A percentile compares a stretch with the other conserved stretches of the same genome.
phyloP scores from a whole-genome alignment of 2,888 invertebrate species.

The Notodonta dromedarius region DNA sequence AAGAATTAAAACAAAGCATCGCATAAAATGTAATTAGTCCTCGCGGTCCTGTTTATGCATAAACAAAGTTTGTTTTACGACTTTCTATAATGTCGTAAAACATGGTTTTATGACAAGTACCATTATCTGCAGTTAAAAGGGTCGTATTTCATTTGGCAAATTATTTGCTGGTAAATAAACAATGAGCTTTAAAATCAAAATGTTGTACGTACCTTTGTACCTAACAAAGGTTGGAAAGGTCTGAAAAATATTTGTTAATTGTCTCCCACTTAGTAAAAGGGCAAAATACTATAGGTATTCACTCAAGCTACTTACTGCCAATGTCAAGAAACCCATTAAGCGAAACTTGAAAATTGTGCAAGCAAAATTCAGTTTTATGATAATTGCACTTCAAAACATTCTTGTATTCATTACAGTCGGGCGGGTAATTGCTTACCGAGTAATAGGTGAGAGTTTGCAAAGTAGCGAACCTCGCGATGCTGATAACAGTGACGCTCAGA shows the following conservation, averaged over 20 bases:
- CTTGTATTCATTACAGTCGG: conserved; percentile 38
- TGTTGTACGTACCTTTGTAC: neutral
- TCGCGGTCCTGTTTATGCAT: conserved; percentile 26
- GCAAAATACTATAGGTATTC: too few relatives aligned
- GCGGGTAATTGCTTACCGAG: conserved; percentile 49
- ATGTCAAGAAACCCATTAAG: conserved; percentile 8
- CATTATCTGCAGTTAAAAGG: conserved; percentile 39
- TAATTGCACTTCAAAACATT: conserved; percentile 31
- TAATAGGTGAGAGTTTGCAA: conserved; percentile 47
- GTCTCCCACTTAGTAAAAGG: too few relatives aligned
- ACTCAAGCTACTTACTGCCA: neutral
- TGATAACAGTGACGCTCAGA: conserved; percentile 65
- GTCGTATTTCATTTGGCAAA: conserved; percentile 34
- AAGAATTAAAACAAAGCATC: conserved; percentile 25
- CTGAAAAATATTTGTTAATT: too few relatives aligned
- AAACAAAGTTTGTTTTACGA: conserved; percentile 43
- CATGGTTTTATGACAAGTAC: conserved; percentile 34
- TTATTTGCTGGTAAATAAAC: conserved; percentile 34
- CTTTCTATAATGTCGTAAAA: conserved; percentile 36
- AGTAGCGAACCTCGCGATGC: conserved; percentile 49
- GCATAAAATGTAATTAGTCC: conserved; percentile 36
- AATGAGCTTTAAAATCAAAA: conserved; percentile 9
- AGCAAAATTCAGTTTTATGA: conserved; percentile 17
- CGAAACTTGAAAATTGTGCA: conserved; percentile 8
- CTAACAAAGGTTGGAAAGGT: too few relatives aligned